Percentiles rank a stretch among this genome's conserved stretches.
Conservation (phyloP, 2,888 invertebrate species). For the Schizotus pectinicornis region DNA sequence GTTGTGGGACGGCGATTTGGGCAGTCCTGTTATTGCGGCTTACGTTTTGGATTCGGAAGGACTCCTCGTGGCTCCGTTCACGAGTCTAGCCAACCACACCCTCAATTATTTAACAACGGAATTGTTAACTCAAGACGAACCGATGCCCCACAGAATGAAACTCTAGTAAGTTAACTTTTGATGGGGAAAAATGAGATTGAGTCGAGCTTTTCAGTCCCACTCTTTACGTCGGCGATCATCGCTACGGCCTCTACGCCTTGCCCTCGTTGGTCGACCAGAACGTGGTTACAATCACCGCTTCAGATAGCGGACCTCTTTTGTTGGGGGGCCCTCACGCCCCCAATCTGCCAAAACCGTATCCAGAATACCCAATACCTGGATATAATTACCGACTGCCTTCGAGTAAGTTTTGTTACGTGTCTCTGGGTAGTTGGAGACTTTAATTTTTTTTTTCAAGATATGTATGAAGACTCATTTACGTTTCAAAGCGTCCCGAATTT, state of each 20-base stretch:
- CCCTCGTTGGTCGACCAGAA: constrained; percentile 92
- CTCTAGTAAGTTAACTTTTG: constrained; percentile 59
- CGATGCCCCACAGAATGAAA: constrained; percentile 58
- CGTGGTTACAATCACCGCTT: constrained; percentile 79
- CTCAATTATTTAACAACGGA: constrained; percentile 65
- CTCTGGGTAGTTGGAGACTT: too few relatives aligned
- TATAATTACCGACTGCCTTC: constrained; percentile 49
- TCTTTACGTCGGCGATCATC: constrained; percentile 89
- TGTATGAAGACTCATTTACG: constrained; percentile 42
- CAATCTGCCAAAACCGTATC: constrained; percentile 45
- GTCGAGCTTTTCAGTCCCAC: constrained; percentile 72
- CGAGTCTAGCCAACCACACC: constrained; percentile 87
- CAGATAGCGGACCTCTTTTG: constrained; percentile 70
- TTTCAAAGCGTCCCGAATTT: constrained; percentile 52
- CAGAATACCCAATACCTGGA: constrained; percentile 51
- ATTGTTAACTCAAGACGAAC: constrained; percentile 51
- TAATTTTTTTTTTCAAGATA: constrained; percentile 32
- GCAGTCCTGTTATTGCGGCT: constrained; percentile 89
- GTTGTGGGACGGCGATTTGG: constrained; percentile 86
- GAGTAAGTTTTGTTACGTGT: constrained; percentile 34
- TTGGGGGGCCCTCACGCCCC: constrained; percentile 72
- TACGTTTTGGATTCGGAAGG: constrained; percentile 80
- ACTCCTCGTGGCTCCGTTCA: constrained; percentile 84
- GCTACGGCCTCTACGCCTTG: constrained; percentile 88
- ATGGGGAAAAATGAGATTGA: constrained; percentile 55